Evolutionary conservation across 2,113 vertebrate species (phyloP).

Genomic region (Canis aureus): DNA sequence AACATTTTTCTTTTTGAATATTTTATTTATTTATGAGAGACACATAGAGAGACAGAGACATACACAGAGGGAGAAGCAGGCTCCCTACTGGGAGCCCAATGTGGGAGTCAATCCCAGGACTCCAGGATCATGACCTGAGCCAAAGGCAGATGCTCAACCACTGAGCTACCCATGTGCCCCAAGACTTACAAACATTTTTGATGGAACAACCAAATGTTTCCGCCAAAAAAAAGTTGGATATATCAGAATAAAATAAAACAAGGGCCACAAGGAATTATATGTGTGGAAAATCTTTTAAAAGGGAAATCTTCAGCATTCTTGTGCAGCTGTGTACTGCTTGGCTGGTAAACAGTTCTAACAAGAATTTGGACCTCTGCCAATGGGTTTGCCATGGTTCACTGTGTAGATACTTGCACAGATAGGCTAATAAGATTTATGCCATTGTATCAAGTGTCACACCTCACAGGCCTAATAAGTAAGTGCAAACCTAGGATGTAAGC

Average conservation of each 20-base stretch:
- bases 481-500: background rate
- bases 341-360: background rate
- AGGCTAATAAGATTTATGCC: background rate
- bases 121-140: no score
- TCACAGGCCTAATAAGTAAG: background rate
- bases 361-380: background rate
- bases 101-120: no score
- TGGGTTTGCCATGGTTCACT: background rate
- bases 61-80: no score
- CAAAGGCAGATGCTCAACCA: no score
- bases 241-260: background rate
- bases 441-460: background rate
- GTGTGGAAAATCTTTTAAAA: background rate
- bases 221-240: background rate
- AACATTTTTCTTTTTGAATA: background rate
- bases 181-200: background rate
- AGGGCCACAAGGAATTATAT: background rate
- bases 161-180: no score
- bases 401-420: background rate
- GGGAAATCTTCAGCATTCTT: background rate
- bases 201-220: background rate
- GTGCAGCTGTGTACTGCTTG: background rate
- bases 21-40: background rate
- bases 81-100: no score
- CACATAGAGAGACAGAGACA: no score